A percentile compares a stretch with the other conserved stretches of the same genome.
phyloP scores from a whole-genome alignment of 2,113 vertebrate species.

The Chamaetylas fuelleborni region DNA sequence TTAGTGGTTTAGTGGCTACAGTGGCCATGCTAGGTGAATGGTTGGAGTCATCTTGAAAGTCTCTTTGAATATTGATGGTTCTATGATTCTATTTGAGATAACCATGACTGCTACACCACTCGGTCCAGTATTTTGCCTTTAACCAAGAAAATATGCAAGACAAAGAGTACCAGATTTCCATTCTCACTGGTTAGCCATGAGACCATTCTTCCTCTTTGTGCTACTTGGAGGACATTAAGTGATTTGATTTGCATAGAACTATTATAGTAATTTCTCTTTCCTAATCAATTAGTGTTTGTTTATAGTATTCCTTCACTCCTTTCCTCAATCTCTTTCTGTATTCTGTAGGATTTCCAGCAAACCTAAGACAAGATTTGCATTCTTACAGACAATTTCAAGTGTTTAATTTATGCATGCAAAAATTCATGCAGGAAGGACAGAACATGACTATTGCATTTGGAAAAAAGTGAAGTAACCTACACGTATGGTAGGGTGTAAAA shows the following conservation, averaged over 20 bases:
- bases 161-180: not conserved
- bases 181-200: not conserved
- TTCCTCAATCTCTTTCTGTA: not conserved
- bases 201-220: not conserved
- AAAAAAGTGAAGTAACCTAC: not conserved
- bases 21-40: not conserved
- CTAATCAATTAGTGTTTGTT: not conserved
- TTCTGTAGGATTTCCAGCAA: not conserved
- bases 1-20: not conserved
- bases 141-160: not conserved
- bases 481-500: not conserved
- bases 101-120: not conserved
- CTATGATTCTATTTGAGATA: not conserved
- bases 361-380: not conserved
- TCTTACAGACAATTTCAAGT: not conserved
- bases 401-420: not conserved
- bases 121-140: not conserved
- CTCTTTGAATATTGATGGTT: not conserved
- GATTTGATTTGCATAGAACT: not conserved
- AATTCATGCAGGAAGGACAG: not conserved
- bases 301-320: not conserved
- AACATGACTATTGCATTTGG: not conserved
- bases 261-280: not conserved
- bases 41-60: not conserved
- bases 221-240: not conserved